Percentiles rank a stretch among this genome's conserved stretches.
Evolutionary conservation across 2,888 invertebrate genomes (phyloP).

Genomic region (Lasioglossum morio): DNA sequence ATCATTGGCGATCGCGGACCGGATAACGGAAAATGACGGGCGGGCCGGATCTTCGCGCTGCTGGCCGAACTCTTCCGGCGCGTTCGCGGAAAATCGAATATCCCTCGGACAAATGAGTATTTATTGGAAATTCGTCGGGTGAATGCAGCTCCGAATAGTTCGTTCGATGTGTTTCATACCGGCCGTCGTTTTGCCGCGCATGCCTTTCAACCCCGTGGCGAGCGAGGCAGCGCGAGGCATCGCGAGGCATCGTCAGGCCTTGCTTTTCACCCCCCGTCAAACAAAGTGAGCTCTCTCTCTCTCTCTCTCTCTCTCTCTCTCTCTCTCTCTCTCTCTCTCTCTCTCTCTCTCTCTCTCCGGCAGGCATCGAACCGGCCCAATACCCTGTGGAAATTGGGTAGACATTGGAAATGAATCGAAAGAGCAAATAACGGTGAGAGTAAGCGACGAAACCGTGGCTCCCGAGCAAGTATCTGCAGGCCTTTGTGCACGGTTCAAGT

Average conservation of each 20-base stretch:
- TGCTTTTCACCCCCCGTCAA: constrained; percentile 70
- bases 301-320: not conserved
- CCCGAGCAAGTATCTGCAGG: constrained; percentile 5
- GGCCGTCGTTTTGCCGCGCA: constrained; percentile 5
- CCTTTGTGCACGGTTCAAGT: constrained; percentile 66
- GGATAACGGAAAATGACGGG: constrained; percentile 32
- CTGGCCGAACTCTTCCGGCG: constrained; percentile 20
- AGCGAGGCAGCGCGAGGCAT: not conserved
- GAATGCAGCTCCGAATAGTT: constrained; percentile 29
- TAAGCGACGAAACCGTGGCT: constrained; percentile 11
- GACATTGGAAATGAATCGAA: constrained; percentile 80
- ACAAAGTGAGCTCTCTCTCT: constrained; percentile 63
- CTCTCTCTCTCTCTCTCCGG: not conserved
- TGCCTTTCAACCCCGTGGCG: constrained; percentile 21
- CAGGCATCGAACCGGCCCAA: constrained; percentile 61
- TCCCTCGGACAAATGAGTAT: constrained; percentile 71
- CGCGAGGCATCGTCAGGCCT: not conserved
- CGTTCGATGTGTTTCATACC: not conserved
- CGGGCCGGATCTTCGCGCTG: constrained; percentile 13
- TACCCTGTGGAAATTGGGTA: constrained; percentile 77
- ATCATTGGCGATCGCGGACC: constrained; percentile 41
- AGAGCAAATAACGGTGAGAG: constrained; percentile 75
- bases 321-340: too few relatives aligned
- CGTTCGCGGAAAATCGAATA: constrained; percentile 59
- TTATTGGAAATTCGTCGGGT: constrained; percentile 69